Conservation (phyloP, 2,113 vertebrate species). For the Camelus bactrianus region DNA sequence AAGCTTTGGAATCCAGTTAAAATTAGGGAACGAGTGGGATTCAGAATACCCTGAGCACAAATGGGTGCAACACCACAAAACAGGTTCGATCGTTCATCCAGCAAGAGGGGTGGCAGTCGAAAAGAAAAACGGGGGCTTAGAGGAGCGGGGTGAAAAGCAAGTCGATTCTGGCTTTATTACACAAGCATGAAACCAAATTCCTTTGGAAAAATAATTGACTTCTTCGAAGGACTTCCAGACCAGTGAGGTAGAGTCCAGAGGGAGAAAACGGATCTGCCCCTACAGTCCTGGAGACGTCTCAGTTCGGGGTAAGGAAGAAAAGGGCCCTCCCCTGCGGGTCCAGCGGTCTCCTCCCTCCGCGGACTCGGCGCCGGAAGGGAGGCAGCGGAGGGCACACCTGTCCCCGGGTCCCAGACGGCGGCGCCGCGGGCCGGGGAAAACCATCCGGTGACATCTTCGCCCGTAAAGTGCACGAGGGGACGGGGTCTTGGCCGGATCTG, state of each 20-base stretch:
- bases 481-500: conserved; percentile 84
- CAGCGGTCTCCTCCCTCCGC: background rate
- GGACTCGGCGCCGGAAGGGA: background rate
- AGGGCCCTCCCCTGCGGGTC: background rate
- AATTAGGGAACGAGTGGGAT: conserved; percentile 84
- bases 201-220: conserved; percentile 85
- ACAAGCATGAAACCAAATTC: conserved; percentile 85
- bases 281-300: conserved; percentile 76
- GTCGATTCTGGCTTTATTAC: conserved; percentile 84
- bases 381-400: conserved; percentile 28
- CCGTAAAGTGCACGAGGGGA: conserved; percentile 87
- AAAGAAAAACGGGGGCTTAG: background rate
- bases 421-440: background rate
- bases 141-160: background rate
- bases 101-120: conserved; percentile 65
- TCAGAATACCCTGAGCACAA: conserved; percentile 90
- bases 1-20: conserved; percentile 83
- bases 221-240: conserved; percentile 87
- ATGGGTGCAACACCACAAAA: conserved; percentile 85
- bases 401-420: conserved; percentile 16
- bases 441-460: conserved; percentile 49
- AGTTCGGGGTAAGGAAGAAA: conserved; percentile 18
- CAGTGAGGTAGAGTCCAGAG: conserved; percentile 89
- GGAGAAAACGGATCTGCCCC: conserved; percentile 73
- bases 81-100: conserved; percentile 55